Percentiles rank a stretch among this genome's conserved stretches.
These are phyloP conservation scores for Temnopleurus reevesii DNA, from an alignment of 53 echinoderm and acorn worm genomes.

Conservation along the genomic window DNA sequence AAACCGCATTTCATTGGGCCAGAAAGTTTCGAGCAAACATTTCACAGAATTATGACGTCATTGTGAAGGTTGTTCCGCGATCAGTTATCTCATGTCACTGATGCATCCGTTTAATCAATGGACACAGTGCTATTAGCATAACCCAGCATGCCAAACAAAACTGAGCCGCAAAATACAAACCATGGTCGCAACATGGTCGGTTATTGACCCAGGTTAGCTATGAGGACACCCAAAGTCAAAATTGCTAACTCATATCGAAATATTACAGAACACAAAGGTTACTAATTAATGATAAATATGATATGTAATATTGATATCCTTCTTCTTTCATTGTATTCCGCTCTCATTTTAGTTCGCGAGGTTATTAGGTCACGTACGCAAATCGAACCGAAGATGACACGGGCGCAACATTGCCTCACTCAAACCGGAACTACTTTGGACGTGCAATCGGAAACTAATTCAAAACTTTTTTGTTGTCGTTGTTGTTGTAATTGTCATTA, in stretches of 20 bases:
- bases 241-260: background rate
- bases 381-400: background rate
- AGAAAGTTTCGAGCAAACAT: constrained; percentile 8
- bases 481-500: too few species aligned
- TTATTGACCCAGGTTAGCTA: background rate
- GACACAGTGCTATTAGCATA: background rate
- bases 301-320: too few species aligned
- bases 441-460: constrained; percentile 20
- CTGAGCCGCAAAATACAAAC: background rate
- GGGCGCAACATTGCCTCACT: too few species aligned
- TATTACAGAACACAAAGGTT: too few species aligned
- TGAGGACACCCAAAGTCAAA: background rate
- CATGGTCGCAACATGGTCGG: too few species aligned
- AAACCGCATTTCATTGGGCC: too few species aligned
- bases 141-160: background rate
- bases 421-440: background rate
- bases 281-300: too few species aligned
- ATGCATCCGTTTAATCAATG: background rate
- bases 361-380: background rate
- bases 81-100: constrained; percentile 8
- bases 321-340: constrained; percentile 5
- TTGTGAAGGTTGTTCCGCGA: background rate
- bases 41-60: constrained; percentile 39
- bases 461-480: background rate
- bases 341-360: background rate